Percentiles rank a stretch among this genome's conserved stretches.
Evolutionary conservation across 1,140 invertebrate species (phyloP).

Genomic region (Antheraea pernyi): DNA sequence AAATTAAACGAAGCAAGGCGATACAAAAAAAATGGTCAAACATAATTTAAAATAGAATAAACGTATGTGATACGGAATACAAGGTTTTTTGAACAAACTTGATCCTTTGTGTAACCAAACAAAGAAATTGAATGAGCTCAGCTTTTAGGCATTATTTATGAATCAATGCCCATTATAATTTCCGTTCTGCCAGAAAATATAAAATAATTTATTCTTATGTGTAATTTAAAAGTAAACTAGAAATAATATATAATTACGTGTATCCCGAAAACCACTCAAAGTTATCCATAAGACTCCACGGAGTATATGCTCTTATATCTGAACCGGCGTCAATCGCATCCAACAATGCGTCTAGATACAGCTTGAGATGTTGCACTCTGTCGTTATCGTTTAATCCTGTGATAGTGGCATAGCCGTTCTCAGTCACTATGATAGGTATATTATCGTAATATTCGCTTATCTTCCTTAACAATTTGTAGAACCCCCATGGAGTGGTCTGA

Average conservation of each 20-base stretch:
- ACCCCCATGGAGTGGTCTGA: slow-evolving; percentile 28
- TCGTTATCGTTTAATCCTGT: slow-evolving; percentile 38
- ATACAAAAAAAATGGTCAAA: too few relatives aligned
- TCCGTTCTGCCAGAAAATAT: too few relatives aligned
- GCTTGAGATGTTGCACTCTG: slow-evolving; percentile 62
- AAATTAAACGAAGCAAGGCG: too few relatives aligned
- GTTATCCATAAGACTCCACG: slow-evolving; percentile 83
- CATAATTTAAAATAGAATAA: too few relatives aligned
- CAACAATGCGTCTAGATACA: slow-evolving; percentile 55
- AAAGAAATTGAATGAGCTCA: too few relatives aligned
- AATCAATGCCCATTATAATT: too few relatives aligned
- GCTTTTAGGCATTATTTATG: too few relatives aligned
- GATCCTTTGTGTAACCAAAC: too few relatives aligned
- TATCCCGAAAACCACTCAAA: slow-evolving; percentile 80
- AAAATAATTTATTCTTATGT: too few relatives aligned
- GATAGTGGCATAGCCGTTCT: slow-evolving; percentile 53
- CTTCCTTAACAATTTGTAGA: slow-evolving; percentile 34
- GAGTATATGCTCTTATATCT: slow-evolving; percentile 75
- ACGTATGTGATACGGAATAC: too few relatives aligned
- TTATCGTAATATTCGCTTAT: slow-evolving; percentile 45
- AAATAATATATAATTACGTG: slow-evolving; percentile 64
- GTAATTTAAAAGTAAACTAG: not conserved
- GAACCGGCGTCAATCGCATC: slow-evolving; percentile 48
- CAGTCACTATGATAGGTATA: slow-evolving; percentile 34
- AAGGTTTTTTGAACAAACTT: too few relatives aligned